A percentile compares a stretch with the other conserved stretches of the same genome.
These are phyloP conservation scores for Bibio marci DNA, from an alignment of 2,888 invertebrate species.

Conservation along the genomic window DNA sequence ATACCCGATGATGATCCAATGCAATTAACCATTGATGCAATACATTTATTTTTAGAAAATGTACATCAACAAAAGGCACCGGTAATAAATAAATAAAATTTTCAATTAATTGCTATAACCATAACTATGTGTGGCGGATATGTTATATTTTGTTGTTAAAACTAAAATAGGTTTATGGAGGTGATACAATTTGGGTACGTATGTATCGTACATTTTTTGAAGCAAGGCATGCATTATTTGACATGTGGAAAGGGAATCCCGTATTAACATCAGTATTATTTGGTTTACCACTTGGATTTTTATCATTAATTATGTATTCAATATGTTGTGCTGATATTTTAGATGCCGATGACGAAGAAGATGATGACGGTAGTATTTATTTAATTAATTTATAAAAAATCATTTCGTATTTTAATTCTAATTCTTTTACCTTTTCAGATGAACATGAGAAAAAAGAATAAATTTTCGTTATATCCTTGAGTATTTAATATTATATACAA, in stretches of 20 bases:
- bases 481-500: too few species aligned
- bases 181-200: conserved; percentile 58
- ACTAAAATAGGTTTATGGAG: conserved; percentile 59
- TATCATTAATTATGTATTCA: conserved; percentile 87
- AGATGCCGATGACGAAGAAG: conserved; percentile 56
- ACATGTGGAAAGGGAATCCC: conserved; percentile 88
- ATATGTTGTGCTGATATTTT: conserved; percentile 92
- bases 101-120: too few species aligned
- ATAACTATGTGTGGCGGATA: too few species aligned
- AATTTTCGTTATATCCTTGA: neutral
- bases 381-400: too few species aligned
- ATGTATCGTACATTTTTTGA: conserved; percentile 72
- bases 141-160: neutral
- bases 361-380: conserved; percentile 23
- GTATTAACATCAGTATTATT: conserved; percentile 85
- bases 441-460: conserved; percentile 1
- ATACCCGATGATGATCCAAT: conserved; percentile 71
- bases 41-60: conserved; percentile 26
- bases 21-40: conserved; percentile 55
- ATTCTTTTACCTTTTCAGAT: neutral
- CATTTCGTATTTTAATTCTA: too few species aligned
- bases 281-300: conserved; percentile 83
- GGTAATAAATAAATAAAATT: too few species aligned
- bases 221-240: conserved; percentile 54
- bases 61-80: conserved; percentile 61